Base-by-base conservation (phyloP, 2,888 invertebrate species). In the Hirtodrosophila histrioides region DNA sequence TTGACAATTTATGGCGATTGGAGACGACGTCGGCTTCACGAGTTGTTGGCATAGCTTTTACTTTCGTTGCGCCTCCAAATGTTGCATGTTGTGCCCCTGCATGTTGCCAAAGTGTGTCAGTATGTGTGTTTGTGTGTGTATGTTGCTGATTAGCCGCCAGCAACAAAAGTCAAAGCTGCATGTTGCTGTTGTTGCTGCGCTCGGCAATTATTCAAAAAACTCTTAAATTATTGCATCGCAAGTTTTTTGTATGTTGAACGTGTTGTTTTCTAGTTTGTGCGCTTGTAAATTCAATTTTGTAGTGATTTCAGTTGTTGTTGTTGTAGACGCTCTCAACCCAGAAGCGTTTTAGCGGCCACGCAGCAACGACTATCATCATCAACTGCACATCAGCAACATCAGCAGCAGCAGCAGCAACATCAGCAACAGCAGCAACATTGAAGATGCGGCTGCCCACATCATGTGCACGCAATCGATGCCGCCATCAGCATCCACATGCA, bases 241-340 rank as follows among this genome's bases (percentile, higher is more conserved):
- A 58, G 57, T 43, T 31, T 58, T 75, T 70, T 55, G 41, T 73
- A 65, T 58, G 75, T 67, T 48, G 85, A 65, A 81, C 87, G 87
- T 81, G 87, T 71, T 86, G 87, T 81, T 81, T 86, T 71, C 87
- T 86, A 81, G 87, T 75, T 69, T 86, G 87, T 78, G 65, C 51
- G 75, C 81, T 84, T 81, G 87, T 86, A 67, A 81, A 63, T 39
- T 60, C 39, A 44, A 63, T 77, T 76, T 55, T 71, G 44, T 58
- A 46, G 51, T 58, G 55, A 48, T 41, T 5, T 17, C 27, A 36
- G 49, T 43, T 66, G 71, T 44, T 62, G 65, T 33, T 60, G 65
- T 50, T 58, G 68, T 2, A 48, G 73, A 8, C 35, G 50, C 48
- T 54, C 50, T 66, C 57, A 76, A 70, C 79, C 87, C 87, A 87